Evolutionary conservation across 2,113 vertebrate genomes (phyloP).

Genomic region (Climacteris rufus): DNA sequence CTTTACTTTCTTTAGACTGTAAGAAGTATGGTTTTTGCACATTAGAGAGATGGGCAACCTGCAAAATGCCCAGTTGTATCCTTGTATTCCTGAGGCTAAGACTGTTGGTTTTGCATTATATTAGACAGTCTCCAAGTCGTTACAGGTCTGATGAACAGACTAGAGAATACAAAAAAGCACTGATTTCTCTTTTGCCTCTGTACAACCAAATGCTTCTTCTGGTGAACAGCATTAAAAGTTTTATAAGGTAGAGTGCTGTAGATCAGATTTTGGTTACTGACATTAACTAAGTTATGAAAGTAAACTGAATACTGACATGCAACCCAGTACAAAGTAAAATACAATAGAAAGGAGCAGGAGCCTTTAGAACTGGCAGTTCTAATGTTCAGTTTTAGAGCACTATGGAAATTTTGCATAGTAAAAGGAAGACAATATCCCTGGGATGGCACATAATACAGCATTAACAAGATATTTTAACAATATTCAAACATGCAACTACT

Average conservation of each 20-base stretch:
- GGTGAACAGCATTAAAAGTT: neutral
- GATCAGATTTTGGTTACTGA: neutral
- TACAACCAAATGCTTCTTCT: neutral
- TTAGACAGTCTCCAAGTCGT: neutral
- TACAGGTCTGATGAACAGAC: neutral
- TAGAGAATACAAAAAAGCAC: neutral
- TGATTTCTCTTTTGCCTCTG: neutral
- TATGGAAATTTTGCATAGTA: neutral
- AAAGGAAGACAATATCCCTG: neutral
- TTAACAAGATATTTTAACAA: neutral
- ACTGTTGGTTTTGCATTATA: neutral
- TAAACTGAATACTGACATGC: neutral
- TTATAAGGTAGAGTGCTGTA: neutral
- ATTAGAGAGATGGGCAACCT: neutral
- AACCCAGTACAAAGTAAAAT: neutral
- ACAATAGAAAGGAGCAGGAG: neutral
- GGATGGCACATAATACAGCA: neutral
- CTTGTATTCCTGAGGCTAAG: neutral
- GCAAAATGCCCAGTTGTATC: neutral
- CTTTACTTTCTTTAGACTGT: fast-evolving
- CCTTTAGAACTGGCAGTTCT: neutral
- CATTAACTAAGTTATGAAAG: neutral
- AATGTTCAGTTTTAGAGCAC: neutral
- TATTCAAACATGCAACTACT: neutral
- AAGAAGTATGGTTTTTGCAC: neutral